These are phyloP conservation scores for Phasianus colchicus DNA, from an alignment of 2,113 vertebrate species.

Conservation along the genomic window DNA sequence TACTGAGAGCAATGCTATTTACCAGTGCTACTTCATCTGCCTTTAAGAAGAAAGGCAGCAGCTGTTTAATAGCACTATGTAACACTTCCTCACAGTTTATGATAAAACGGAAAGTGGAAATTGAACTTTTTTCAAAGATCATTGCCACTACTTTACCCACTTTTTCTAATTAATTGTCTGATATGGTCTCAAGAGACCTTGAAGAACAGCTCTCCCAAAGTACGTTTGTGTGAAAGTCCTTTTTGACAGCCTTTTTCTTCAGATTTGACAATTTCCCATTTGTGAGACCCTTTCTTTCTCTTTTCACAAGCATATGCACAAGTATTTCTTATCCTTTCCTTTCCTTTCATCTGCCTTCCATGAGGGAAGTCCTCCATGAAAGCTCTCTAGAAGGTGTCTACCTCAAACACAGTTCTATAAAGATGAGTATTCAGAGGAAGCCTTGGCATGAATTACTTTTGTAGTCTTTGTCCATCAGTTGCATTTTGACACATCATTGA, in stretches of 20 bases:
- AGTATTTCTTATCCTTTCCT: not conserved
- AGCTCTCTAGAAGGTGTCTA: not conserved
- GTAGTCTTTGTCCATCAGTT: not conserved
- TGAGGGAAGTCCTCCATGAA: not conserved
- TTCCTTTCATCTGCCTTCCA: not conserved
- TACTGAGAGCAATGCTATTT: not conserved
- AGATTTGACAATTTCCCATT: not conserved
- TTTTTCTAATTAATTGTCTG: constrained; percentile 1
- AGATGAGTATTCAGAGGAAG: not conserved
- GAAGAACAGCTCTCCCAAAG: not conserved
- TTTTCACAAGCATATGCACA: not conserved
- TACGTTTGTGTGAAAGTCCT: not conserved
- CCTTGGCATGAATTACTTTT: not conserved
- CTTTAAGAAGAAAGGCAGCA: constrained; percentile 4
- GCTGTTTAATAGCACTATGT: not conserved
- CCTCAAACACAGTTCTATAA: not conserved
- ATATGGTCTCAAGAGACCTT: not conserved
- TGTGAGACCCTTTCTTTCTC: not conserved
- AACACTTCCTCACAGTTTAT: constrained; percentile 16
- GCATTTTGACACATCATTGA: not conserved
- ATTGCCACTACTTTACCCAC: constrained; percentile 5
- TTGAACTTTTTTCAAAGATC: not conserved
- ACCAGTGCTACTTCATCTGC: not conserved
- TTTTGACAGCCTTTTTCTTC: not conserved
- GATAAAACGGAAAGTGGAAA: constrained; percentile 46